Base-by-base conservation (phyloP, 2,888 invertebrate species). In the Elegia similella region DNA sequence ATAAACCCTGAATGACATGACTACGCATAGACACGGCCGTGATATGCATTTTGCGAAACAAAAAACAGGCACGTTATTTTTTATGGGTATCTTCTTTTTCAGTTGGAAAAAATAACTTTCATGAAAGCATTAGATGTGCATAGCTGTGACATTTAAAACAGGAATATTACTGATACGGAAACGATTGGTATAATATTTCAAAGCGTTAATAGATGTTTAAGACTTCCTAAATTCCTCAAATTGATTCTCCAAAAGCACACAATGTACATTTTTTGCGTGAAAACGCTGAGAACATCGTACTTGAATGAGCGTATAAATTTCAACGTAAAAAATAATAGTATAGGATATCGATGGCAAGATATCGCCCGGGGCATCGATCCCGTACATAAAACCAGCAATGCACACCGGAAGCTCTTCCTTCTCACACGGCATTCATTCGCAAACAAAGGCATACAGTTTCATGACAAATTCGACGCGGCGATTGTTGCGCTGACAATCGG, bases 401-500 rank as follows among this genome's bases (percentile, higher is more conserved):
- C 70, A 50, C 72, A 75, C 86, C 90, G 91, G 91, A 90, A 88
- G 84, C 79, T 82, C 85, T 89, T 89, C 90, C 88, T 89, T 88
- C 84, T 82, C 86, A 78, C 80, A 72, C 76, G 66, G 73, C 76
- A 85, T 87, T 86, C 82, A 86, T 70, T 59, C 59, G 59, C 64
- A 66, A 80, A 89, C 86, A 89, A 87, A 75, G 70, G 72, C 63
- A 65, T 69, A 75, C 74, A 80, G 80, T 84, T 82, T 79, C 86
- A 86, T 86, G 88, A 90, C 91, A 90, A 90, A 91, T 91, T 89
- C 88, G 87, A 85, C 80, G 76, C 82, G 76, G 76, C 79, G 74
- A 83, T 87, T 83, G 83, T 85, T 72, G 72, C 71, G 68, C 67
- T 72, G 77, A 83, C 82, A 79, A 78, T 78, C 77, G 78, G 75